Evolutionary conservation across 2,113 vertebrate species (phyloP), one percentile per base, ranked within the genome.

Genomic region (Brachypteracias leptosomus): DNA sequence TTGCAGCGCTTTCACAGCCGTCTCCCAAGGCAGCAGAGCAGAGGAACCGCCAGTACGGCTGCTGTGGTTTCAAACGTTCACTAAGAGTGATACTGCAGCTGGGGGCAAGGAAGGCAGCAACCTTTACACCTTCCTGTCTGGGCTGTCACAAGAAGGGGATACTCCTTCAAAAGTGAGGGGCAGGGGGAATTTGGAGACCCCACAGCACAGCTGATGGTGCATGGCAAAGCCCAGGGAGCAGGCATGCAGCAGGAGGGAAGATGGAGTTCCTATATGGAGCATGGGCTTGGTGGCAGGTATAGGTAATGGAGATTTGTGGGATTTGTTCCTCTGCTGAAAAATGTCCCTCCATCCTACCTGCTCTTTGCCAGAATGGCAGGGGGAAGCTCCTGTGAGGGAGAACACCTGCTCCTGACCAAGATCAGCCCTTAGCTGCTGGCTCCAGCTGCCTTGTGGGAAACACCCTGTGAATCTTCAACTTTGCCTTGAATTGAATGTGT

Each of bases 21-120:
- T n/a, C 19, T 91, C 13, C 11, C 0, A 1, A 38, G 63, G 6
- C 18, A 26, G 61, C 1, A 0, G 11, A 55, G 40, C 3, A 0
- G 49, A 49, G 25, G 5, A 79, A 21, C 58, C 31, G 67, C 26
- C 3, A 4, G 10, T 59, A 14, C 26, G n/a, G 46, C 54, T 58
- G 44, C 72, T 88, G 92, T 49, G 88, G 79, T 94, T 95, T 93
- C 59, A 40, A 17, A 38, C 1, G 2, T 46, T 84, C 44, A 17
- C 44, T 38, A 54, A 7, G 4, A 29, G 13, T 26, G 79, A 54
- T 7, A 2, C 26, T 77, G 72, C 68, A 66, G 51, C 57, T 78
- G 79, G 59, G 54, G 79, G 19, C 55, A 79, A 67, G 38, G 67
- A 38, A 29, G 11, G 26, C 71, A 70, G 72, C 26, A 76, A 29